Conservation (phyloP, 2,113 vertebrate species). For the Calidris pygmaea region DNA sequence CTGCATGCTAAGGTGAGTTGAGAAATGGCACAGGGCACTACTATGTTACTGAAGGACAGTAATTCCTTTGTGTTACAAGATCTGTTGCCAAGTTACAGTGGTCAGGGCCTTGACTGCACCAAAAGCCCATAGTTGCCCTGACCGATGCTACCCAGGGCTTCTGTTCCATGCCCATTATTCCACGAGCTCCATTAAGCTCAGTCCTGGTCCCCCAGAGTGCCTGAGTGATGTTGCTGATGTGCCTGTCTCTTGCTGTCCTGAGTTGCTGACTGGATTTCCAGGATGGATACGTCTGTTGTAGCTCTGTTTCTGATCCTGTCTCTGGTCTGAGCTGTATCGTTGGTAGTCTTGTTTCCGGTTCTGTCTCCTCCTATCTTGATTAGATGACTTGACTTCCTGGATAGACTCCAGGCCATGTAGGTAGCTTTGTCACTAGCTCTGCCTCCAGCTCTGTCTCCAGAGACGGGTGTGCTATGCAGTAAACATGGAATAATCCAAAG, state of each 20-base stretch:
- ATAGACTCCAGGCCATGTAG: background rate
- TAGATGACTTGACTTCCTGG: background rate
- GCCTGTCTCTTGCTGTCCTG: background rate
- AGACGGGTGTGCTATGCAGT: background rate
- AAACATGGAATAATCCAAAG: background rate
- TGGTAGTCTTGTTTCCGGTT: background rate
- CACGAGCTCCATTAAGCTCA: background rate
- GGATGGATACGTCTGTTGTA: background rate
- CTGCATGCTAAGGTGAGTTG: background rate
- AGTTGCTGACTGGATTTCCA: background rate
- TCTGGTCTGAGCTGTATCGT: background rate
- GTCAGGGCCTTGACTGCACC: background rate
- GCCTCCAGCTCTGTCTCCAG: background rate
- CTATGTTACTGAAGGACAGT: background rate
- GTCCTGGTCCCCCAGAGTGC: background rate
- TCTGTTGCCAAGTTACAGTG: background rate
- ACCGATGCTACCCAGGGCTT: background rate
- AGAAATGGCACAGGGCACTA: background rate
- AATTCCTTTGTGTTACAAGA: background rate
- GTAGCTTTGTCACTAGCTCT: background rate
- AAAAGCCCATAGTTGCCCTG: background rate
- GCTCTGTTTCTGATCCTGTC: background rate
- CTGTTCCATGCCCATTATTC: background rate
- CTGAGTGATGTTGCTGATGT: background rate
- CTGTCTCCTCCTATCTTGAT: background rate